Percentiles rank a stretch among this genome's conserved stretches.
Conservation (phyloP, 2,113 vertebrate genomes). For the Egretta garzetta region DNA sequence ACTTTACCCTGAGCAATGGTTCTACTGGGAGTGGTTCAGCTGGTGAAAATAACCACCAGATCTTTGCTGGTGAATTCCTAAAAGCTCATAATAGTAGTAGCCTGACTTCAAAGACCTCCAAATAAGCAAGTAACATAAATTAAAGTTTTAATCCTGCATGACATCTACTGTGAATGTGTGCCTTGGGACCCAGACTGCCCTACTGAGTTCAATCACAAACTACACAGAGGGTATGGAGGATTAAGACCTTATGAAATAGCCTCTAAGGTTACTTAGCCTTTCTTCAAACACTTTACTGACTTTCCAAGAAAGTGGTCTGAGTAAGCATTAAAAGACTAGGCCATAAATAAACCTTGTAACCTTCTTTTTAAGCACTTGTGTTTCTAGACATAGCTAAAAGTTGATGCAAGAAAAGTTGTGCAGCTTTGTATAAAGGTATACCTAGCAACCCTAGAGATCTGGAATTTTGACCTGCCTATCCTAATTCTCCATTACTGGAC, state of each 20-base stretch:
- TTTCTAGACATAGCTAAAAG: not conserved
- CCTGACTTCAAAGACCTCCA: not conserved
- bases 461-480: not conserved
- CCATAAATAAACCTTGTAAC: not conserved
- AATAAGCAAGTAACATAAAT: not conserved
- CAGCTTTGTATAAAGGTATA: not conserved
- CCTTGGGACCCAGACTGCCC: not conserved
- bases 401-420: not conserved
- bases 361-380: not conserved
- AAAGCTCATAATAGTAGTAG: not conserved
- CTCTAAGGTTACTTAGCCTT: not conserved
- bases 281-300: not conserved
- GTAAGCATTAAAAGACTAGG: not conserved
- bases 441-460: not conserved
- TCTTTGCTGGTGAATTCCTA: not conserved
- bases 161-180: not conserved
- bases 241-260: not conserved
- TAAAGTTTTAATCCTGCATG: not conserved
- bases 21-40: not conserved
- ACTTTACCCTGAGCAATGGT: not conserved
- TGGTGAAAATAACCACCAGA: not conserved
- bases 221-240: not conserved
- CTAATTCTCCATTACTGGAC: not conserved
- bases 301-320: not conserved
- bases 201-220: not conserved